A percentile compares a stretch with the other conserved stretches of the same genome.
Evolutionary conservation across 2,888 invertebrate genomes (phyloP).

Genomic region (Eupithecia insigniata): DNA sequence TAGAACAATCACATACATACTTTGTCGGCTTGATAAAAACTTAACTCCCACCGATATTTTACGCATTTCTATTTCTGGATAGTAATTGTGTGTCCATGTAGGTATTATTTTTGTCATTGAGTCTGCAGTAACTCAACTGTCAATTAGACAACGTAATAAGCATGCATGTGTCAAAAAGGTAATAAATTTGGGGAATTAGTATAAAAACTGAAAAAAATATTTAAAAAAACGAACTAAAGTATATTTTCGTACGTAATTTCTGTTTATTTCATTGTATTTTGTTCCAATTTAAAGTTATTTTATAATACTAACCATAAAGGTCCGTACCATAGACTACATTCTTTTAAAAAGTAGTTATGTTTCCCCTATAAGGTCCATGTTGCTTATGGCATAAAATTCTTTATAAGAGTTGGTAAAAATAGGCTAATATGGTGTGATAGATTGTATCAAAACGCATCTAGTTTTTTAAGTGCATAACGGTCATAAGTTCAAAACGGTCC

Average conservation of each 20-base stretch:
- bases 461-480: constrained; percentile 13
- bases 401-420: not conserved
- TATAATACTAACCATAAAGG: not conserved
- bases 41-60: too few relatives aligned
- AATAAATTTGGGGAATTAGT: too few relatives aligned
- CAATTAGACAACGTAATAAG: too few relatives aligned
- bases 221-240: not conserved
- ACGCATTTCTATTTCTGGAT: too few relatives aligned
- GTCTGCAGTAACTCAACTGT: too few relatives aligned
- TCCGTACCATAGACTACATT: not conserved
- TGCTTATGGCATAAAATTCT: not conserved
- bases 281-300: not conserved
- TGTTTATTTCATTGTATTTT: not conserved
- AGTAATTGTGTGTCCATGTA: too few relatives aligned
- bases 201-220: too few relatives aligned
- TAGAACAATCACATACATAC: too few relatives aligned
- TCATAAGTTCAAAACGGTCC: not conserved
- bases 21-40: too few relatives aligned
- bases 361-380: not conserved
- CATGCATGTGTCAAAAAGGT: too few relatives aligned
- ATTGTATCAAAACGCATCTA: constrained; percentile 6
- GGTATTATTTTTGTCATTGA: too few relatives aligned
- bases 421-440: constrained; percentile 1
- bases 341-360: not conserved
- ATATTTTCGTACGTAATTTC: not conserved